These are phyloP conservation scores for Aplysina aerophoba DNA, from an alignment of 37 sponge, comb jelly and placozoan species.

Conservation along the genomic window DNA sequence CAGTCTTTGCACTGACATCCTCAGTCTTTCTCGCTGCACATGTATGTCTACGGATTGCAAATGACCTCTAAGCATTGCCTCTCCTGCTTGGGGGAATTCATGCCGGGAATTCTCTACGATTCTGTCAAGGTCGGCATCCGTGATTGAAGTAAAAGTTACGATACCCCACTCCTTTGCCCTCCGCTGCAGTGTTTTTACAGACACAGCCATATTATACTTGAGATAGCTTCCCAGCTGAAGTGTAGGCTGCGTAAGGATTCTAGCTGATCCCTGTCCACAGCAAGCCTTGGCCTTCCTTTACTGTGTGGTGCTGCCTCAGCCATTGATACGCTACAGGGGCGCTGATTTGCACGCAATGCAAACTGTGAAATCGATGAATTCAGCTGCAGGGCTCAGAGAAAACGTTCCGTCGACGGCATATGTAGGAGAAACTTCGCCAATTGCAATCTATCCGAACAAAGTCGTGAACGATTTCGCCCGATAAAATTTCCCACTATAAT, in stretches of 20 bases:
- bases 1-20: background rate
- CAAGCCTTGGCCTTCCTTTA: slow-evolving; percentile 3
- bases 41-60: background rate
- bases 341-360: too few species aligned
- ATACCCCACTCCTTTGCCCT: slow-evolving; percentile 12
- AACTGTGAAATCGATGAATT: too few species aligned
- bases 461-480: too few species aligned
- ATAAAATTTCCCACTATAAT: too few species aligned
- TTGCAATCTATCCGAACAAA: too few species aligned
- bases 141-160: background rate
- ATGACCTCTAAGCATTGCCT: slow-evolving; percentile 25
- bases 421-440: too few species aligned
- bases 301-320: too few species aligned
- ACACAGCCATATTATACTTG: background rate
- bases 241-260: background rate
- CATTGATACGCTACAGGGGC: too few species aligned
- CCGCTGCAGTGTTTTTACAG: slow-evolving; percentile 12
- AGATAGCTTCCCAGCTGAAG: slow-evolving; percentile 8
- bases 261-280: background rate
- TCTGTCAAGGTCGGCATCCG: background rate
- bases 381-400: too few species aligned
- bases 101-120: background rate
- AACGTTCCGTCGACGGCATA: too few species aligned
- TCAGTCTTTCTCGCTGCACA: slow-evolving; percentile 31
- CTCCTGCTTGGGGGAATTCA: slow-evolving; percentile 18